Evolutionary conservation across 2,888 invertebrate species (phyloP), one percentile per base, ranked within the genome.

Genomic region (Matsumyia berberina): DNA sequence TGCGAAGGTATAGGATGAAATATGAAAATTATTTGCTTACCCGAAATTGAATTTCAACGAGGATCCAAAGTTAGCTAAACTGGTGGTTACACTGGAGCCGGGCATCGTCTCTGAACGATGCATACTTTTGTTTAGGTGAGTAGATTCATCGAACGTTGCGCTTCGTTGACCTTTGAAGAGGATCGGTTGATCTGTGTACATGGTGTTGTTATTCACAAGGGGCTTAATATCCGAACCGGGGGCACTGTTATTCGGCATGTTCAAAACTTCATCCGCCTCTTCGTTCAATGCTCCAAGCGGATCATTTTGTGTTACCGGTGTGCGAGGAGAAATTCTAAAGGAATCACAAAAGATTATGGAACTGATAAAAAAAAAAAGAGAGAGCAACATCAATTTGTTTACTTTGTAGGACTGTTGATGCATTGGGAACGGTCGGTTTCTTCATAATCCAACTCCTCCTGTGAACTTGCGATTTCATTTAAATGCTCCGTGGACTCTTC

Each of bases 231-330:
- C 80, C 0, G 12, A 57, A 62, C 35, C 58, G 5, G 9, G 86
- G 64, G 11, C 87, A 82, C 12, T 88, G 86, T 19, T 86, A 83
- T 88, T 88, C 87, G 29, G 89, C 86, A 7, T 88, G 70, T 8
- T 85, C 44, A 37, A 88, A 86, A 31, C 89, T 89, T 58, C 87
- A 86, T 73, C 69, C 9, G 79, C 42, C 17, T 91, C 91, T 86
- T 92, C 92, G 73, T 93, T 91, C 1, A 98, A 93, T 4, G 97
- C 97, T 5, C 98, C 98, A 19, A 98, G 92, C 0, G 98, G 98
- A 92, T 98, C 98, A 91, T 98, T 97, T 89, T 96, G 95, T 0
- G 97, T 96, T 0, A 98, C 97, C 0, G 97, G 96, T 2, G 97
- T 97, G 73, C 97, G 93, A 37, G 95, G 95, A 0, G 96, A 95